Evolutionary conservation across 2,113 vertebrate genomes (phyloP), one percentile per base, ranked within the genome.

Genomic region (Otocyon megalotis): DNA sequence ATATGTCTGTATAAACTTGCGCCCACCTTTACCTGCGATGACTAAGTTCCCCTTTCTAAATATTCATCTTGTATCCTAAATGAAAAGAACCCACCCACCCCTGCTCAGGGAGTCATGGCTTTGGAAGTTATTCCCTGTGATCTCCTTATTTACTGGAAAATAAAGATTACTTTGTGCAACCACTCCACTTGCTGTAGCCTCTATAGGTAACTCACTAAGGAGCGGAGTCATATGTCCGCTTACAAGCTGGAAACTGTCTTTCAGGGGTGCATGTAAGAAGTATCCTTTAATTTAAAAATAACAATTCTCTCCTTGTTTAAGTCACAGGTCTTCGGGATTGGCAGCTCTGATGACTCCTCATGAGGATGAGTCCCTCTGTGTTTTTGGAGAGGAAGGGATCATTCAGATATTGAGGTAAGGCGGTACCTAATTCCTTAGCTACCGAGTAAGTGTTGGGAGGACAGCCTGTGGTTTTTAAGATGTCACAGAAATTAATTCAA

Each of bases 241-340:
- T 50, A 28, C 8, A 0, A 71, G 6, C n/a, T 60, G 16, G 26
- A 2, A 83, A 4, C 2, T 86, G 8, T 67, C 60, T 65, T 63
- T 22, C 56, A 60, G 20, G 10, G 53, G 6, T 5, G 8, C 13
- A 62, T 48, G 1, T 43, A 50, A 94, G 17, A 63, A 56, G 17
- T 19, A 65, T 8, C 15, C 13, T 76, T 88, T 63, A 50, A 76
- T 32, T 90, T 90, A 53, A 87, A 92, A 91, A 63, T 90, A 87
- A 2, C 5, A 54, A 35, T 60, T 69, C 0, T 76, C 37, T 30
- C 80, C 20, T 71, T 62, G 3, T 50, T 58, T 28, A 84, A 71
- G 8, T 26, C 14, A 17, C 2, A 83, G 60, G 10, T 26, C 22
- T 72, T 88, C 35, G 11, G 60, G 62, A 53, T 13, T 72, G 76